Evolutionary conservation across 2,797 vertebrate genomes (phyloP).

Genomic region (Lagorchestes hirsutus): DNA sequence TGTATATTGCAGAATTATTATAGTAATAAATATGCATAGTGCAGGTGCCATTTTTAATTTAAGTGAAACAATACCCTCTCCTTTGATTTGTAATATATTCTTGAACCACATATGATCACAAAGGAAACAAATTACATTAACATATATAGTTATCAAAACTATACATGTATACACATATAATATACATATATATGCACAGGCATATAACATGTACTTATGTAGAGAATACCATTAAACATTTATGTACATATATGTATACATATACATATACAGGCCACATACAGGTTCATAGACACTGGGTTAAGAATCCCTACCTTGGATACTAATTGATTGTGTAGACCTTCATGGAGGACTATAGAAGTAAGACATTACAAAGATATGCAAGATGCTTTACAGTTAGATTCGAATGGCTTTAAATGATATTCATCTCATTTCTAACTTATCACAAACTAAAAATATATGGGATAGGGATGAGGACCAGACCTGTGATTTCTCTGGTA

Average conservation of each 20-base stretch:
- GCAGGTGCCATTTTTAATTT: conserved; percentile 53
- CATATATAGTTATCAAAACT: not conserved
- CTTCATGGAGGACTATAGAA: not conserved
- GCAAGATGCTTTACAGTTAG: not conserved
- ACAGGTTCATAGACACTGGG: not conserved
- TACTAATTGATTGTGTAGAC: not conserved
- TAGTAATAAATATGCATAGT: conserved; percentile 45
- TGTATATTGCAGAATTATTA: conserved; percentile 40
- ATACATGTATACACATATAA: not conserved
- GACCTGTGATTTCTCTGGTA: not conserved
- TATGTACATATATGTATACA: no score
- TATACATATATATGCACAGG: no score
- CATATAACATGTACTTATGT: not conserved
- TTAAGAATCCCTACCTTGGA: not conserved
- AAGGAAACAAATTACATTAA: not conserved
- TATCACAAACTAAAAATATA: not conserved
- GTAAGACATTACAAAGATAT: not conserved
- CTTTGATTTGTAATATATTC: not conserved
- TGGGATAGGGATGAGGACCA: not conserved
- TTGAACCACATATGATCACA: not conserved
- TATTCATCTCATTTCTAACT: not conserved
- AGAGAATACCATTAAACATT: no score
- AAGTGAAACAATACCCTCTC: conserved; percentile 24
- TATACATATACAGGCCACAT: not conserved
- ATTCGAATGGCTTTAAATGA: not conserved